phyloP scores from a whole-genome alignment of 2,113 vertebrate species.

The Rhinolophus ferrumequinum region DNA sequence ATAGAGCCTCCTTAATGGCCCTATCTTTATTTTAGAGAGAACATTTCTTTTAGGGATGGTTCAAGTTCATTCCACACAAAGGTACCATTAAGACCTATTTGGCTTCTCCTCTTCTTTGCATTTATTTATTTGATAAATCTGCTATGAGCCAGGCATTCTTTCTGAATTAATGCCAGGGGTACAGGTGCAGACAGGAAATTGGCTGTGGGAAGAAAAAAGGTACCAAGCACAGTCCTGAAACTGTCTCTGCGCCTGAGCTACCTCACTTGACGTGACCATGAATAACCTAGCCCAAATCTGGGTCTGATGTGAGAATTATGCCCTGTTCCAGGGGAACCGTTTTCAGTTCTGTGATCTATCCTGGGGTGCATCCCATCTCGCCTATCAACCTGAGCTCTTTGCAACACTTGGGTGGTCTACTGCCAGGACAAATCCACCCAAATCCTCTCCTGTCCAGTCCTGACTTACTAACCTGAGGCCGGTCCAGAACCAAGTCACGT shows the following conservation, averaged over 20 bases:
- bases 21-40: constrained; percentile 24
- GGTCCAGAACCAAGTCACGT: neutral
- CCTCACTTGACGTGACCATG: neutral
- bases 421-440: neutral
- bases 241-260: neutral
- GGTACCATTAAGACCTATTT: neutral
- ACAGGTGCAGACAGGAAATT: neutral
- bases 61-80: constrained; percentile 16
- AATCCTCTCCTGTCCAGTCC: too few species aligned
- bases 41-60: neutral
- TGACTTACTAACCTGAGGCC: neutral
- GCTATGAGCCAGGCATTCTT: neutral
- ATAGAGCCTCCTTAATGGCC: neutral
- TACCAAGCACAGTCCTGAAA: neutral
- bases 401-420: neutral
- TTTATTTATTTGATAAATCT: neutral
- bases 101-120: neutral
- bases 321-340: neutral
- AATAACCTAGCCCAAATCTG: neutral
- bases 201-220: neutral
- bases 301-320: neutral
- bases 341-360: neutral
- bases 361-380: neutral
- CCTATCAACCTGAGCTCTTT: neutral
- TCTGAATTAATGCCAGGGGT: neutral